These are phyloP conservation scores for Sebastes hubbsi DNA, from an alignment of 2,797 vertebrate species.

Conservation along the genomic window DNA sequence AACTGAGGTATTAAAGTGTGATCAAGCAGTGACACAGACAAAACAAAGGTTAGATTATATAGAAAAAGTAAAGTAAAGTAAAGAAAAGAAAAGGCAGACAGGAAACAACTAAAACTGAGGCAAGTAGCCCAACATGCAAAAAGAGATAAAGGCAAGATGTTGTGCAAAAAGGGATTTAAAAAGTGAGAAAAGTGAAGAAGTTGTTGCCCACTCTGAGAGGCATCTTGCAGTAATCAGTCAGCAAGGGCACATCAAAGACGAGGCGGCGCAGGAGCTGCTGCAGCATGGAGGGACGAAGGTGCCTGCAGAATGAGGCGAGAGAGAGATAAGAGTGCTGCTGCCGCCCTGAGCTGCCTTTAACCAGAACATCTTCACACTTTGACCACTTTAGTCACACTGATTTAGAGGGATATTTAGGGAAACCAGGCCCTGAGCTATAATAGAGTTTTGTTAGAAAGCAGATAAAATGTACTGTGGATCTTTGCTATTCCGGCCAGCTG, in stretches of 20 bases:
- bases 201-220: slow-evolving; percentile 90
- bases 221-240: slow-evolving; percentile 99
- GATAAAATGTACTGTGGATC: slow-evolving; percentile 5
- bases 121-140: background rate
- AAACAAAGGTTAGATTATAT: background rate
- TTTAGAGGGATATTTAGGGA: slow-evolving; percentile 20
- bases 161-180: background rate
- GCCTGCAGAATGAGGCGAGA: slow-evolving; percentile 78
- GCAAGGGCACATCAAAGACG: slow-evolving; percentile 96
- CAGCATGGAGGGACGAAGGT: slow-evolving; percentile 96
- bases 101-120: background rate
- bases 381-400: slow-evolving; percentile 16
- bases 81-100: background rate
- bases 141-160: background rate
- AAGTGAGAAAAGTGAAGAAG: slow-evolving; percentile 15
- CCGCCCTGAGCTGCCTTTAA: slow-evolving; percentile 7
- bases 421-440: background rate
- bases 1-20: background rate
- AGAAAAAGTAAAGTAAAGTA: background rate
- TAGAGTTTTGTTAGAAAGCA: background rate
- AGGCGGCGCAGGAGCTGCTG: slow-evolving; percentile 95
- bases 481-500: background rate
- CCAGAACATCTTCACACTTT: slow-evolving; percentile 22
- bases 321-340: slow-evolving; percentile 50
- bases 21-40: background rate